A percentile compares a stretch with the other conserved stretches of the same genome.
phyloP scores from a whole-genome alignment of 2,888 invertebrate genomes.

The Merodon equestris region DNA sequence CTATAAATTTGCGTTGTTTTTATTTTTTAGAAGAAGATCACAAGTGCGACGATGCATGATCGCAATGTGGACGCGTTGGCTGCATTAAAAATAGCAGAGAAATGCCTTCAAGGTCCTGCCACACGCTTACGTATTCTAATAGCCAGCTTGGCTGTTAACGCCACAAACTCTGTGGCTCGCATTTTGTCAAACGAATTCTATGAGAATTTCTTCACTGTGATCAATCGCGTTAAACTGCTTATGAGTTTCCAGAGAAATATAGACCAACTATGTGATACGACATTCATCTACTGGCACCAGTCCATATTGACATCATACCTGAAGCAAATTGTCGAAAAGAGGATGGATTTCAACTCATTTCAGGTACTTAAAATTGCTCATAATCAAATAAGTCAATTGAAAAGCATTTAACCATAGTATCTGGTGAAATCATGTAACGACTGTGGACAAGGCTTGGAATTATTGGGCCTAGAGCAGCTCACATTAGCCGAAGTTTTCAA shows the following conservation, averaged over 20 bases:
- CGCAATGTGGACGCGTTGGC: slow-evolving; percentile 86
- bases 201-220: slow-evolving; percentile 81
- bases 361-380: no score
- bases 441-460: slow-evolving; percentile 72
- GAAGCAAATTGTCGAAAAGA: slow-evolving; percentile 84
- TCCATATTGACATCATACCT: slow-evolving; percentile 88
- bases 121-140: slow-evolving; percentile 84
- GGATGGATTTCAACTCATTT: slow-evolving; percentile 81
- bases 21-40: slow-evolving; percentile 80
- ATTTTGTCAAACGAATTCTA: slow-evolving; percentile 81
- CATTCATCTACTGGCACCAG: slow-evolving; percentile 90
- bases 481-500: slow-evolving; percentile 71
- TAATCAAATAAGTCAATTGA: no score
- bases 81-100: slow-evolving; percentile 86
- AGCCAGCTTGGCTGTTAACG: slow-evolving; percentile 84
- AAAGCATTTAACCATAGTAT: slow-evolving; percentile 80
- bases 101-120: slow-evolving; percentile 83
- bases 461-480: slow-evolving; percentile 69
- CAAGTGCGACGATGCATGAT: slow-evolving; percentile 83
- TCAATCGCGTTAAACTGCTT: slow-evolving; percentile 84
- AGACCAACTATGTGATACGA: slow-evolving; percentile 84
- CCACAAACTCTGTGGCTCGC: slow-evolving; percentile 81
- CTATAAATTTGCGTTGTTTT: slow-evolving; percentile 53
- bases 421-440: slow-evolving; percentile 80
- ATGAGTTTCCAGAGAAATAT: slow-evolving; percentile 82